These are phyloP conservation scores for Amniataba percoides DNA, from an alignment of 2,797 vertebrate genomes.

Conservation along the genomic window DNA sequence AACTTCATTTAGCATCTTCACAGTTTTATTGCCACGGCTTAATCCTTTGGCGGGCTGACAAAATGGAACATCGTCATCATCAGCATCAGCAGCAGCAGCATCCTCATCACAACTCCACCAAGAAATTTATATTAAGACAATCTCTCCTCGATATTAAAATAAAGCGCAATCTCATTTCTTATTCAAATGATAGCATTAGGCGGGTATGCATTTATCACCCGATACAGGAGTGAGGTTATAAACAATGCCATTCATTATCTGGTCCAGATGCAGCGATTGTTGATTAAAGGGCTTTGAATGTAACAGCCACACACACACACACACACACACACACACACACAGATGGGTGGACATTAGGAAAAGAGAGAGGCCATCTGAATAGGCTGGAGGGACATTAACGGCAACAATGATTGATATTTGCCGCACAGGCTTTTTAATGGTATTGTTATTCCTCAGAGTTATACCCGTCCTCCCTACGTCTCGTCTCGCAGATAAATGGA, in stretches of 20 bases:
- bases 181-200: slow-evolving; percentile 95
- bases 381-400: slow-evolving; percentile 95
- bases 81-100: slow-evolving; percentile 21
- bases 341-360: slow-evolving; percentile 96
- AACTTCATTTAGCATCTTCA: slow-evolving; percentile 59
- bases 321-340: slow-evolving; percentile 78
- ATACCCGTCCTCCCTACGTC: slow-evolving; percentile 81
- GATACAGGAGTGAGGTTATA: slow-evolving; percentile 94
- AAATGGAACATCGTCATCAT: slow-evolving; percentile 50
- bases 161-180: slow-evolving; percentile 90
- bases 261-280: slow-evolving; percentile 96
- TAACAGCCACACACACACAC: slow-evolving; percentile 60
- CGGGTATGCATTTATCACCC: slow-evolving; percentile 92
- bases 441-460: slow-evolving; percentile 94
- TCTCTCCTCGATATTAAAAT: slow-evolving; percentile 71
- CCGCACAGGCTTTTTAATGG: slow-evolving; percentile 92
- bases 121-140: slow-evolving; percentile 71
- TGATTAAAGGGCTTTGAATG: slow-evolving; percentile 96
- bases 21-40: slow-evolving; percentile 56
- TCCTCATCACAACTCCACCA: slow-evolving; percentile 64
- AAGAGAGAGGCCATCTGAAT: slow-evolving; percentile 94
- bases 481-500: slow-evolving; percentile 82
- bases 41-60: slow-evolving; percentile 66
- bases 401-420: slow-evolving; percentile 97
- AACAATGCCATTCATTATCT: slow-evolving; percentile 97